A percentile compares a stretch with the other conserved stretches of the same genome.
Evolutionary conservation across 2,888 invertebrate species (phyloP).

Genomic region (Cosmia pyralina): DNA sequence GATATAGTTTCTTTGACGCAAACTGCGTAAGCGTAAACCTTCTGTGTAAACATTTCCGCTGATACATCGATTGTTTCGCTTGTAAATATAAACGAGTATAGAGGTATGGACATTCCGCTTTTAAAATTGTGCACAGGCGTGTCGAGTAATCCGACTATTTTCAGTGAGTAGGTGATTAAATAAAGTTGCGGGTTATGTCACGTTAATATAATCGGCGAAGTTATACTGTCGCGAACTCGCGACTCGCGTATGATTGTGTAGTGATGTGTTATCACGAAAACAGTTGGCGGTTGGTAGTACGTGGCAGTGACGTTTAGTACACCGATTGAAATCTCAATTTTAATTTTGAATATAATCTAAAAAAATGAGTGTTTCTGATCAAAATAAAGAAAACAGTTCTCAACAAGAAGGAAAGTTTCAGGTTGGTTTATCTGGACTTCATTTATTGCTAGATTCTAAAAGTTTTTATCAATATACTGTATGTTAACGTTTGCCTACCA

Average conservation of each 20-base stretch:
- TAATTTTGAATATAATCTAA: conserved; percentile 45
- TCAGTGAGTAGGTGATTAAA: conserved; percentile 67
- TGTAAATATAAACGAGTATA: conserved; percentile 68
- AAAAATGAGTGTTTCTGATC: conserved; percentile 75
- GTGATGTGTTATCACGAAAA: conserved; percentile 78
- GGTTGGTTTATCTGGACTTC: conserved; percentile 71
- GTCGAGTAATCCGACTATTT: conserved; percentile 75
- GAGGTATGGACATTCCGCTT: conserved; percentile 62
- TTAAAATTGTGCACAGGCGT: conserved; percentile 66
- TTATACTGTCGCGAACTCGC: conserved; percentile 58
- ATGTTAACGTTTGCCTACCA: conserved; percentile 10
- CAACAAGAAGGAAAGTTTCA: conserved; percentile 66
- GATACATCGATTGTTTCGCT: conserved; percentile 76
- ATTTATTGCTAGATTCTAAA: background rate
- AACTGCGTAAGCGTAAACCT: conserved; percentile 64
- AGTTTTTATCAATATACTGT: conserved; percentile 14
- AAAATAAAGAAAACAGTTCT: conserved; percentile 63
- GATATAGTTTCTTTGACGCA: conserved; percentile 29
- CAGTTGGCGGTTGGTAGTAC: conserved; percentile 80
- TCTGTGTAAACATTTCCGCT: conserved; percentile 78
- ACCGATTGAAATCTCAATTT: conserved; percentile 31
- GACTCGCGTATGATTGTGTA: conserved; percentile 56
- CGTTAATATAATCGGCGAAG: conserved; percentile 72
- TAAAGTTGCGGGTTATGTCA: conserved; percentile 58
- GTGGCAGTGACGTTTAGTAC: conserved; percentile 79